phyloP scores from a whole-genome alignment of 1,140 invertebrate species.

The Eumeta japonica region DNA sequence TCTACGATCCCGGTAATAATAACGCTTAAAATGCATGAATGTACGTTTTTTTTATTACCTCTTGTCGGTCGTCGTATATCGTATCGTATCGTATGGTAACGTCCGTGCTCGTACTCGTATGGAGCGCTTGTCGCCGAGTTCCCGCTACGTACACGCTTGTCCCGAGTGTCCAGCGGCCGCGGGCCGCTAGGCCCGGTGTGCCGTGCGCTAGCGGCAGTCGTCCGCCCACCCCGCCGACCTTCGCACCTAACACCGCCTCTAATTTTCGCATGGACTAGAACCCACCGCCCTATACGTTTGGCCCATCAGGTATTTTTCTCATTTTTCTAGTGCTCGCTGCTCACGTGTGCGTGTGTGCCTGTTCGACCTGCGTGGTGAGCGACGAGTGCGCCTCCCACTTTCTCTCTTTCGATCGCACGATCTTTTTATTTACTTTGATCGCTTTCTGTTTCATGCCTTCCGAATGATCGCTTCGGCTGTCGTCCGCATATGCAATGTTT shows the following conservation, averaged over 20 bases:
- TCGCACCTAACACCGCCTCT: conserved; percentile 56
- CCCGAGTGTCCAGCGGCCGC: background rate
- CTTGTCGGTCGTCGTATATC: conserved; percentile 51
- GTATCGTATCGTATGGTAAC: conserved; percentile 48
- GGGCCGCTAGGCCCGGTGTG: conserved; percentile 26
- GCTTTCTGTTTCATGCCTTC: conserved; percentile 61
- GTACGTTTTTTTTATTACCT: conserved; percentile 80
- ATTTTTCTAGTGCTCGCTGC: conserved; percentile 47
- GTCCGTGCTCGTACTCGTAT: conserved; percentile 54
- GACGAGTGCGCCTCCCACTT: conserved; percentile 28
- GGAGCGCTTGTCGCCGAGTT: conserved; percentile 50
- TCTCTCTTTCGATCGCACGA: conserved; percentile 44
- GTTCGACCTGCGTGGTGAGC: conserved; percentile 28
- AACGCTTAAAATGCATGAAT: conserved; percentile 84
- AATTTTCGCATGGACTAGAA: conserved; percentile 56
- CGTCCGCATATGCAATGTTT: conserved; percentile 50
- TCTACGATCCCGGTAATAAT: conserved; percentile 77
- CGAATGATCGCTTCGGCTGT: conserved; percentile 55
- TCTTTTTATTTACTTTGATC: conserved; percentile 49
- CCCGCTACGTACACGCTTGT: conserved; percentile 55
- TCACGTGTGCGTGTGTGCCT: conserved; percentile 30
- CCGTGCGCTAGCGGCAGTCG: conserved; percentile 47
- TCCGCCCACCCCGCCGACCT: too few species aligned
- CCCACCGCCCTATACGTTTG: conserved; percentile 53
- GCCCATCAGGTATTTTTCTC: conserved; percentile 55